Conservation (phyloP, 2,113 vertebrate genomes). For the Xerus inauris region DNA sequence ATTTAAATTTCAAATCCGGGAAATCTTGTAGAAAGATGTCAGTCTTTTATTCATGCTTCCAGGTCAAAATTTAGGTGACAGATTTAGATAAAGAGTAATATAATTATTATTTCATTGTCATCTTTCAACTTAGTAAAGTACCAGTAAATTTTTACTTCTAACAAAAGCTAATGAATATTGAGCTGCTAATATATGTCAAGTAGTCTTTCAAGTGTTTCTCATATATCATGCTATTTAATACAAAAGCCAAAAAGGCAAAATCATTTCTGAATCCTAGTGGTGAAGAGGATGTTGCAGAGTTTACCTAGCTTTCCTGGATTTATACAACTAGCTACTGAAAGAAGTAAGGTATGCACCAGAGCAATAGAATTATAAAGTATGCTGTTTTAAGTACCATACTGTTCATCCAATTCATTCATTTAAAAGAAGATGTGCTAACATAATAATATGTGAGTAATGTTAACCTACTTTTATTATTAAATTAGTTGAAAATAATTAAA, state of each 20-base stretch:
- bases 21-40: not conserved
- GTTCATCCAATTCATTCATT: not conserved
- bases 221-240: not conserved
- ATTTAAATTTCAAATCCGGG: slow-evolving; percentile 8
- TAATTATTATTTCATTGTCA: slow-evolving; percentile 41
- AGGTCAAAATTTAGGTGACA: not conserved
- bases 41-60: not conserved
- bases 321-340: not conserved
- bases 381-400: not conserved
- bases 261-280: not conserved
- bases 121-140: not conserved
- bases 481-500: not conserved
- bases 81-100: not conserved
- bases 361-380: not conserved
- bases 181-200: not conserved
- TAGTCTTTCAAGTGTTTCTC: not conserved
- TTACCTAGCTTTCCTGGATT: not conserved
- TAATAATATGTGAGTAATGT: not conserved
- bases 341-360: not conserved
- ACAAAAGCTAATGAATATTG: not conserved
- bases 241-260: not conserved
- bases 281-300: not conserved
- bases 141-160: not conserved
- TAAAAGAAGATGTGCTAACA: not conserved
- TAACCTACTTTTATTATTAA: not conserved